Conservation (phyloP, 2,113 vertebrate species). For the Columbina picui region DNA sequence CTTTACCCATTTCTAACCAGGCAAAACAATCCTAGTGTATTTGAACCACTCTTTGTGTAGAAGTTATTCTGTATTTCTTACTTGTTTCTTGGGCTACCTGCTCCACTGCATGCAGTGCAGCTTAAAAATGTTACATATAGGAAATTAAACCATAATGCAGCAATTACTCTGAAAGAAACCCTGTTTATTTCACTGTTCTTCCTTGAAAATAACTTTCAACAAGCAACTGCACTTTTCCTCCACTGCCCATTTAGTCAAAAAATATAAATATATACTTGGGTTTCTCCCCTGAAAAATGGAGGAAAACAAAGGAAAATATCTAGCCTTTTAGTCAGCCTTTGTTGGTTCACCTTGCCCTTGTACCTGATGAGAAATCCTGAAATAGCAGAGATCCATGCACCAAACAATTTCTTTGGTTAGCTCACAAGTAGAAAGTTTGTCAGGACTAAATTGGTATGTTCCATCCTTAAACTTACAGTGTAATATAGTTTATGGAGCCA, state of each 20-base stretch:
- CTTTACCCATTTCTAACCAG: background rate
- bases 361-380: background rate
- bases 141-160: background rate
- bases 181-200: background rate
- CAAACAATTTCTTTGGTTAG: background rate
- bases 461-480: background rate
- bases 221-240: background rate
- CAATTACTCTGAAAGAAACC: rapidly evolving
- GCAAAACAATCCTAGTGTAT: background rate
- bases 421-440: background rate
- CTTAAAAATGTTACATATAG: background rate
- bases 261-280: background rate
- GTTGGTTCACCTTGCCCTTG: background rate
- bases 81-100: background rate
- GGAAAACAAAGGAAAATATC: background rate
- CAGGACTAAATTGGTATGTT: background rate
- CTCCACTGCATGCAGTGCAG: background rate
- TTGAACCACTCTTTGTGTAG: background rate
- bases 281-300: background rate
- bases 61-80: background rate
- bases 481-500: background rate
- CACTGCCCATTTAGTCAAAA: background rate
- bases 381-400: background rate
- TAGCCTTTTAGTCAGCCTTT: background rate
- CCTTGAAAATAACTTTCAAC: background rate